These are phyloP conservation scores for Gryllus longicercus DNA, from an alignment of 2,888 invertebrate species.

Conservation along the genomic window DNA sequence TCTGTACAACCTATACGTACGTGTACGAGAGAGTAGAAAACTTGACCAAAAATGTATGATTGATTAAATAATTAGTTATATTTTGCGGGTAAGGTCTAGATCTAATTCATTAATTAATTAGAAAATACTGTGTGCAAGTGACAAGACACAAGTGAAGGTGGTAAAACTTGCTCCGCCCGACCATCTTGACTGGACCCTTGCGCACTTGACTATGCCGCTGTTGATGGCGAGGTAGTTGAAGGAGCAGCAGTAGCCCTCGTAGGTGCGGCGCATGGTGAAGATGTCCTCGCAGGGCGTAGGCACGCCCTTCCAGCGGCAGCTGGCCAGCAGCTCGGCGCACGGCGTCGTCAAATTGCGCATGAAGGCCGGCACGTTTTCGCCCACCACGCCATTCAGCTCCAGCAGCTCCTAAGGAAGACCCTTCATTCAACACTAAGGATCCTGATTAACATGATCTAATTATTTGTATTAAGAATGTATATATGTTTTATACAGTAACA, in stretches of 20 bases:
- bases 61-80: too few relatives aligned
- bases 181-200: too few relatives aligned
- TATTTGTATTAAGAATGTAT: too few relatives aligned
- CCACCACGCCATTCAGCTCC: constrained; percentile 41
- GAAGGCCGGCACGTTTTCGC: constrained; percentile 37
- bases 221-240: constrained; percentile 59
- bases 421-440: too few relatives aligned
- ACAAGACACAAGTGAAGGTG: too few relatives aligned
- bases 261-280: constrained; percentile 48
- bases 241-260: constrained; percentile 59
- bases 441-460: too few relatives aligned
- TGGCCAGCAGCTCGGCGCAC: constrained; percentile 52
- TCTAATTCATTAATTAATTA: constrained; percentile 45
- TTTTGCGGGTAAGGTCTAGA: too few relatives aligned
- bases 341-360: constrained; percentile 49
- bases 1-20: too few relatives aligned
- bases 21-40: too few relatives aligned
- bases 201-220: constrained; percentile 51
- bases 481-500: too few relatives aligned
- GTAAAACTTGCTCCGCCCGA: too few relatives aligned
- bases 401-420: constrained; percentile 36
- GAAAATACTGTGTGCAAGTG: constrained; percentile 42
- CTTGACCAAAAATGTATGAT: too few relatives aligned
- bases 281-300: constrained; percentile 52
- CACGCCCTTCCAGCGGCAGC: constrained; percentile 60